Evolutionary conservation across 2,888 invertebrate species (phyloP), one percentile per base, ranked within the genome.

Genomic region (Campopleginae sp.): DNA sequence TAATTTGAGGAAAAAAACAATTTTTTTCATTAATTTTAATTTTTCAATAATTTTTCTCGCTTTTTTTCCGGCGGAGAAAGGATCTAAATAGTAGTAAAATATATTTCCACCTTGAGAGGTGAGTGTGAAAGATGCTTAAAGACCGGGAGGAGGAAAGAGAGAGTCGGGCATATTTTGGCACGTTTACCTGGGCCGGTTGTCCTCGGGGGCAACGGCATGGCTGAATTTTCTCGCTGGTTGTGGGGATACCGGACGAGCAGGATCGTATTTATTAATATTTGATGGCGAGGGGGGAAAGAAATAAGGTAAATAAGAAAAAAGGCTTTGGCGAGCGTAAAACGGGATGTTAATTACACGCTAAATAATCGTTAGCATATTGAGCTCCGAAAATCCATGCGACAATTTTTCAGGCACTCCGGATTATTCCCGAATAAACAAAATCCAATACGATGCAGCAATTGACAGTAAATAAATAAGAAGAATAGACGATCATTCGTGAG

Each of bases 151-250:
- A 51, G 51, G 10, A 75, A 46, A 31, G 38, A 58, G 65, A 54
- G 51, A 66, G 77, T 44, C 44, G 44, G 19, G 44, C 54, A 68
- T 74, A n/a, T 74, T 75, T 65, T 74, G 27, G 75, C 68, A 68
- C 80, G 27, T 68, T 23, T 84, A 84, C 74, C 80, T 63, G 80
- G 58, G 65, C 74, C 54, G 46, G 54, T 44, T 54, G 72, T 66
- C 65, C 80, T 74, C 80, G 65, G 31, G 27, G 65, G 54, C 44
- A 72, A 65, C 12, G 38, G 19, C 51, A 72, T 27, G 33, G 46
- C 61, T 19, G 70, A 81, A 63, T 81, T 68, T 81, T 81, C 75
- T 75, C 70, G 2, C 61, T 58, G 31, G 42, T 44, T 54, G 4
- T 10, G 42, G 66, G 17, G 51, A 78, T 33, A 65, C 51, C 48